A percentile compares a stretch with the other conserved stretches of the same genome.
Evolutionary conservation across 2,113 vertebrate species (phyloP).

Genomic region (Panthera tigris): DNA sequence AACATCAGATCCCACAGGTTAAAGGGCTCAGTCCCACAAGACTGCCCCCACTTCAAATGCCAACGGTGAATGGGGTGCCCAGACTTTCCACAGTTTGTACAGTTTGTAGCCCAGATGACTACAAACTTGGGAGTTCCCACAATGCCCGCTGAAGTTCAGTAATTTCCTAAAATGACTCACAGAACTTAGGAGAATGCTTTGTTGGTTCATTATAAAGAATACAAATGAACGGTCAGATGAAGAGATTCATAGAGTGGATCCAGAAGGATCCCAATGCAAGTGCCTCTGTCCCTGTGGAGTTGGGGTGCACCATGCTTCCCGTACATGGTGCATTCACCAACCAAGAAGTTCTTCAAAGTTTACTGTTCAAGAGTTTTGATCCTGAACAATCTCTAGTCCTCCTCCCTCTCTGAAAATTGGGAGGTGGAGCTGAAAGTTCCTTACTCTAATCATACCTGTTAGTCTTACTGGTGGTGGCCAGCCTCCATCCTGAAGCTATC

Average conservation of each 20-base stretch:
- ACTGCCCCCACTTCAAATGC: not conserved
- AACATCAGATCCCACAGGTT: not conserved
- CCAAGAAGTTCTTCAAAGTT: not conserved
- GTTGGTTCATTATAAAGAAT: slow-evolving; percentile 1
- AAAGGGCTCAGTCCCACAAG: not conserved
- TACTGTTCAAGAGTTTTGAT: not conserved
- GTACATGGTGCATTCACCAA: not conserved
- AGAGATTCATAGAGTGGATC: not conserved
- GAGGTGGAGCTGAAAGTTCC: not conserved
- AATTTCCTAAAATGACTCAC: slow-evolving; percentile 2
- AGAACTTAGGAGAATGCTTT: not conserved
- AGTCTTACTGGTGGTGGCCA: not conserved
- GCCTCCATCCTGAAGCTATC: not conserved
- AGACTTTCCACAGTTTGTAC: not conserved
- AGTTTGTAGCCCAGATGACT: not conserved
- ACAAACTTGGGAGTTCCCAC: not conserved
- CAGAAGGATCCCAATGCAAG: not conserved
- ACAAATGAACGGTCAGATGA: not conserved
- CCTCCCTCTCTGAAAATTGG: not conserved
- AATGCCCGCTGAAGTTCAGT: not conserved
- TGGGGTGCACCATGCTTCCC: not conserved
- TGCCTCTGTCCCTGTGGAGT: not conserved
- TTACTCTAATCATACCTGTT: not conserved
- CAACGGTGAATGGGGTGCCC: not conserved
- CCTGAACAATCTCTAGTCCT: not conserved